phyloP scores from a whole-genome alignment of 2,797 vertebrate species.

The Syngnathus acus region DNA sequence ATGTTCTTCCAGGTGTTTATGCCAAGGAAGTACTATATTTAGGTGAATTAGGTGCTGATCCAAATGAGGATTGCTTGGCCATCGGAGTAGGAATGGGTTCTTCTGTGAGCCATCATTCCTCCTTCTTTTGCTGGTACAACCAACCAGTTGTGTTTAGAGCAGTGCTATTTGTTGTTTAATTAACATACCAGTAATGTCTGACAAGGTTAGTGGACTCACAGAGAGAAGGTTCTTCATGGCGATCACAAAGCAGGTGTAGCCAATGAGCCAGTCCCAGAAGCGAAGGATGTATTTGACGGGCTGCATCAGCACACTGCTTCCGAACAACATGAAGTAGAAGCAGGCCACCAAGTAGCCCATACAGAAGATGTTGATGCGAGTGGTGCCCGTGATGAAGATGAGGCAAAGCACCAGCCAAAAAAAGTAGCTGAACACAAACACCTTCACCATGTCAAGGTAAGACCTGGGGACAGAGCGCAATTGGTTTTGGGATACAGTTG shows the following conservation, averaged over 20 bases:
- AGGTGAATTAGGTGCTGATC: no score
- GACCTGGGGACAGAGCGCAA: slow-evolving; percentile 48
- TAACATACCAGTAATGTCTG: not conserved
- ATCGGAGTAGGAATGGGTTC: no score
- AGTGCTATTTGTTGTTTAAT: not conserved
- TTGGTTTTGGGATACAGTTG: not conserved
- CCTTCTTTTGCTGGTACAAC: no score
- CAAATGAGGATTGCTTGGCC: no score
- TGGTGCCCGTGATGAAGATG: slow-evolving; percentile 76
- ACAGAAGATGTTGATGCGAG: slow-evolving; percentile 69
- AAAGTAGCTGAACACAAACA: slow-evolving; percentile 72
- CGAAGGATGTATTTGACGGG: slow-evolving; percentile 63
- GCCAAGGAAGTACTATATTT: no score
- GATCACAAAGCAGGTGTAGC: slow-evolving; percentile 69
- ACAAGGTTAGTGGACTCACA: slow-evolving; percentile 42
- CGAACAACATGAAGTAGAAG: slow-evolving; percentile 75
- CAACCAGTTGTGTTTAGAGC: not conserved
- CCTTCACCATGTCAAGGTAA: slow-evolving; percentile 73
- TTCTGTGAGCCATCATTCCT: no score
- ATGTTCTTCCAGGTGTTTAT: no score
- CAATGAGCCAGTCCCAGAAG: slow-evolving; percentile 70
- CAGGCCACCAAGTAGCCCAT: slow-evolving; percentile 73
- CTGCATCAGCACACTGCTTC: slow-evolving; percentile 69
- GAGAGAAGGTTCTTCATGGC: slow-evolving; percentile 70
- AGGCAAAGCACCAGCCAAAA: slow-evolving; percentile 79